Evolutionary conservation across 2,888 invertebrate genomes (phyloP).

Genomic region (Diarsia rubi): DNA sequence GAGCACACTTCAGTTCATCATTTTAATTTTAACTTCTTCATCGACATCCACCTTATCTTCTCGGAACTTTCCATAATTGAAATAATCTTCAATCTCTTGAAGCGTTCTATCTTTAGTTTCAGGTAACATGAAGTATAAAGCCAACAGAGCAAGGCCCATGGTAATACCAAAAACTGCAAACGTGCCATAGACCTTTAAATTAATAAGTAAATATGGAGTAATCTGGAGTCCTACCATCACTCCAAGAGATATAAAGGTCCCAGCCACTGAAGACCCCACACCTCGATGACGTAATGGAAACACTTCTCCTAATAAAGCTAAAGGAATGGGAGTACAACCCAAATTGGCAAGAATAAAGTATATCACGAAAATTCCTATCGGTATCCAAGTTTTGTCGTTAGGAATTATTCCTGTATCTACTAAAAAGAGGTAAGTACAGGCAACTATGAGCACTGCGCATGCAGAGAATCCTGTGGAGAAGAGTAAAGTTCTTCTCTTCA

Average conservation of each 20-base stretch:
- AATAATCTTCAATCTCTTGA: constrained; percentile 74
- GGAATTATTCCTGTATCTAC: constrained; percentile 66
- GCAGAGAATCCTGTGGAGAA: constrained; percentile 77
- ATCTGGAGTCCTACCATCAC: constrained; percentile 74
- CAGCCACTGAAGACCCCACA: constrained; percentile 72
- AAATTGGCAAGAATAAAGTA: constrained; percentile 80
- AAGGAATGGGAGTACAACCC: constrained; percentile 80
- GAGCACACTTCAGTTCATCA: constrained; percentile 35
- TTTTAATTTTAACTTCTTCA: constrained; percentile 51
- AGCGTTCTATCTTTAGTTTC: constrained; percentile 76
- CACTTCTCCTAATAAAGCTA: constrained; percentile 80
- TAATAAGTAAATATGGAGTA: constrained; percentile 72
- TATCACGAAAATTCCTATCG: constrained; percentile 72
- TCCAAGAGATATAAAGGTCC: constrained; percentile 70
- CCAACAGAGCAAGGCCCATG: constrained; percentile 61
- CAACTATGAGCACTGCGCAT: constrained; percentile 66
- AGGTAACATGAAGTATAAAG: constrained; percentile 70
- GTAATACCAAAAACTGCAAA: constrained; percentile 67
- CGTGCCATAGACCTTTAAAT: constrained; percentile 69
- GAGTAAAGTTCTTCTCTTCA: constrained; percentile 76
- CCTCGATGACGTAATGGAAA: constrained; percentile 80
- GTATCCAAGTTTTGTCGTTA: constrained; percentile 70
- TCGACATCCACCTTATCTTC: constrained; percentile 19
- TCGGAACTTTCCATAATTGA: constrained; percentile 61
- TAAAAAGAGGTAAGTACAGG: constrained; percentile 75